Evolutionary conservation across 1,140 invertebrate species (phyloP).

Genomic region (Fopius arisanus): DNA sequence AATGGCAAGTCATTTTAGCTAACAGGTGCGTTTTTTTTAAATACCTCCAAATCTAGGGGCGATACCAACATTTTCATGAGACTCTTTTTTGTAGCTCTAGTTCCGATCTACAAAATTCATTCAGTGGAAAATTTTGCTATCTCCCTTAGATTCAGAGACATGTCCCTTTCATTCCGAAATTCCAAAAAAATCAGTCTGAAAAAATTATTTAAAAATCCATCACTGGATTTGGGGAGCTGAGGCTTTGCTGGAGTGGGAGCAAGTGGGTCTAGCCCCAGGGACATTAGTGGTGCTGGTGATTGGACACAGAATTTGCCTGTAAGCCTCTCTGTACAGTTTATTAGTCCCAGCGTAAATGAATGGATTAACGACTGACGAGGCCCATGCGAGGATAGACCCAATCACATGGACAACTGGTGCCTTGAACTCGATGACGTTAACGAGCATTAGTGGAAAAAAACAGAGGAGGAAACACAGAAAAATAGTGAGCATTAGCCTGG

Average conservation of each 20-base stretch:
- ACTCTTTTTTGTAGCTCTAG: too few species aligned
- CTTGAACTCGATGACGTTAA: conserved; percentile 79
- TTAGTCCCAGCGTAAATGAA: conserved; percentile 88
- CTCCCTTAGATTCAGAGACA: too few species aligned
- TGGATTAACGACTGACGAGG: conserved; percentile 85
- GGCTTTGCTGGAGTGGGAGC: conserved; percentile 59
- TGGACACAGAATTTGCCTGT: conserved; percentile 72
- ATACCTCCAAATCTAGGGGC: too few species aligned
- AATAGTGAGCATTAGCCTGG: conserved; percentile 84
- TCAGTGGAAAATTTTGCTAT: too few species aligned
- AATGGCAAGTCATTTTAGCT: too few species aligned
- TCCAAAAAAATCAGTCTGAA: too few species aligned
- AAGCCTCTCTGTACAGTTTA: conserved; percentile 81
- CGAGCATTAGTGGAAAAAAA: conserved; percentile 85
- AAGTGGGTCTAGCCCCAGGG: conserved; percentile 38
- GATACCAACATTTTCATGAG: too few species aligned
- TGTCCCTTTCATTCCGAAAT: too few species aligned
- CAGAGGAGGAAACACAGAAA: conserved; percentile 85
- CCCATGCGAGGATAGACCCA: conserved; percentile 85
- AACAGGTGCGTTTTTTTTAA: too few species aligned
- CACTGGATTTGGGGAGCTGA: conserved; percentile 46
- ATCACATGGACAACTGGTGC: conserved; percentile 80
- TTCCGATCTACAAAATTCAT: too few species aligned
- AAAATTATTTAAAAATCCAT: neutral
- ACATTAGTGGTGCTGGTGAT: conserved; percentile 36